Conservation (phyloP, 2,113 vertebrate genomes). For the Oncorhynchus kisutch region DNA sequence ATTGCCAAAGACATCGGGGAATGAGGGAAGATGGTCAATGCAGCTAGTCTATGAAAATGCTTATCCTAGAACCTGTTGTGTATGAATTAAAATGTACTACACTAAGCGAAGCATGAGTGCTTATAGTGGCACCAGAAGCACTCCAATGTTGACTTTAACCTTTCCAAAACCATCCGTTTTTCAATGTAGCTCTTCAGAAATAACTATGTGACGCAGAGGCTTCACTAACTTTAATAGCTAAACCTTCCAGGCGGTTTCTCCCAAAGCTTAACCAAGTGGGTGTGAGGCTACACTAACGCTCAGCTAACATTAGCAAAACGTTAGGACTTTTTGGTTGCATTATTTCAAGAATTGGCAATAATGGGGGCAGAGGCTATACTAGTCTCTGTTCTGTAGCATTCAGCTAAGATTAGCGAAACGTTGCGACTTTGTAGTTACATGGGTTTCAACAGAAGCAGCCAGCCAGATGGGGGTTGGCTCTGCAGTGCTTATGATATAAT, state of each 20-base stretch:
- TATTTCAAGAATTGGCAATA: not conserved
- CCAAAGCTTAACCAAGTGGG: not conserved
- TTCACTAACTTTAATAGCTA: not conserved
- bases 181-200: not conserved
- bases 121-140: not conserved
- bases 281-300: not conserved
- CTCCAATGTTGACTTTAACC: no score
- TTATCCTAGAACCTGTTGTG: not conserved
- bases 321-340: not conserved
- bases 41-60: not conserved
- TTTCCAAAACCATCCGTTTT: no score
- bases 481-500: slow-evolving; percentile 67
- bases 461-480: slow-evolving; percentile 61
- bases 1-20: not conserved
- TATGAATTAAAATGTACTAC: not conserved
- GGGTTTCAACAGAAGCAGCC: slow-evolving; percentile 51
- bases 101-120: not conserved
- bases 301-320: not conserved
- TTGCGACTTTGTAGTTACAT: slow-evolving; percentile 23
- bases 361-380: not conserved
- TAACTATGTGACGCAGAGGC: not conserved
- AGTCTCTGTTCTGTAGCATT: not conserved
- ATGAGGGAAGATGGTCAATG: not conserved
- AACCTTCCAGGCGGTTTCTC: not conserved
- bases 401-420: slow-evolving; percentile 64